Base-by-base conservation (phyloP, 2,888 invertebrate species). In the Napeogenes sylphis region DNA sequence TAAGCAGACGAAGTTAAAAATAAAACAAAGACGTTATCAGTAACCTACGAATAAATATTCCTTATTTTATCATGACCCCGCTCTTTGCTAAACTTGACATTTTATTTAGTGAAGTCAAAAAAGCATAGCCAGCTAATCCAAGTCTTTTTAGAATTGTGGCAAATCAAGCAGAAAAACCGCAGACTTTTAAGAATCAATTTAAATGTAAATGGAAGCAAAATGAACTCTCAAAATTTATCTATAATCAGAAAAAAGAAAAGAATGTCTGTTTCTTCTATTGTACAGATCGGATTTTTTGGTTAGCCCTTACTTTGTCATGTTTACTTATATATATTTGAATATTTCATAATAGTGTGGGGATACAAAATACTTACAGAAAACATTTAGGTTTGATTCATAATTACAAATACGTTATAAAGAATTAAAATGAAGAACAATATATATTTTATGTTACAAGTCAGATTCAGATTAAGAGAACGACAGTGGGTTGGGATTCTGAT, bases 161-260 rank as follows among this genome's bases (percentile, higher is more conserved):
- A 42, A 47, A 57, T 46, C 53, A 54, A 54, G 53, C 42, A 59
- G 54, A 21, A 59, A 58, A 55, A 21, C n/a, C 8, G 14, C n/a
- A 56, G 42, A 56, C 47, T 51, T 42, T 47, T 14, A n/a, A 32
- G 14, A 63, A 51, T 30, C 51, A 35, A 63, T 60, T 60, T 55
- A 47, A 42, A 63, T 60, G 54, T 57, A 60, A 60, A 60, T 54
- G n/a, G 30, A 57, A 59, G 21, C 33, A 56, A 33, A 47, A 53
- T 59, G 42, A 30, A 59, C 55, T 55, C 33, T n/a, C 33, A 46
- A 45, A 45, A 10, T 4, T 5, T 30, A 32, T 59, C 53, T 53
- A 21, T 32, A 47, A 12, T 42, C 42, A 42, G 3, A 42, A 10
- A 12, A 42, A 12, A 10, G 10, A 42, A 42, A 30, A 35, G 35